Percentiles rank a stretch among this genome's conserved stretches.
These are phyloP conservation scores for Labrus mixtus DNA, from an alignment of 2,113 vertebrate species.

Conservation along the genomic window DNA sequence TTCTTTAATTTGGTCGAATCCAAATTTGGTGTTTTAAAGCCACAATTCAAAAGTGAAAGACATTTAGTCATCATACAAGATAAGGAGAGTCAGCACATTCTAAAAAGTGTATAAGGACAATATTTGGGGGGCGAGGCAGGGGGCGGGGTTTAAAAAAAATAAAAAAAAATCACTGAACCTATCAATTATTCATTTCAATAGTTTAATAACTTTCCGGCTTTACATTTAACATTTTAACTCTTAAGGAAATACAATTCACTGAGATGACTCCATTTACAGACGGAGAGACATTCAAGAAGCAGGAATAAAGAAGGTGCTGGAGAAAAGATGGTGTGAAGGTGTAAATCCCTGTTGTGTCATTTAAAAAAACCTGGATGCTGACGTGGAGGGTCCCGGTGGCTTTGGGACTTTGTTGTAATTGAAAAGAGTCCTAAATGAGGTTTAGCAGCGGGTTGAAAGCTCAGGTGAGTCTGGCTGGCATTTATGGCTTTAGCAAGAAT, in stretches of 20 bases:
- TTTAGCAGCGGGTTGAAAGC: slow-evolving; percentile 12
- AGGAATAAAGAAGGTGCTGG: not conserved
- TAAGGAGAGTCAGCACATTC: no score
- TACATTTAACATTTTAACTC: not conserved
- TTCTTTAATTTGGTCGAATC: no score
- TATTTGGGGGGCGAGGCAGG: no score
- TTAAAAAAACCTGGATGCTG: not conserved
- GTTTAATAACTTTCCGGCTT: not conserved
- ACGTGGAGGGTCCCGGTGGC: not conserved
- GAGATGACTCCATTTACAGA: not conserved
- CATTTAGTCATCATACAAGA: no score
- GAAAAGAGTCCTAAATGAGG: slow-evolving; percentile 14
- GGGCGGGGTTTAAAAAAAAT: no score
- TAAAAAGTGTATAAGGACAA: no score
- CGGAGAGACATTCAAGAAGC: not conserved
- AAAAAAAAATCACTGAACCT: no score
- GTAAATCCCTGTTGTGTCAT: not conserved
- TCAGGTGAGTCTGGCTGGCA: slow-evolving; percentile 3
- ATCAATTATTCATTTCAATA: no score
- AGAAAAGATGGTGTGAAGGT: not conserved
- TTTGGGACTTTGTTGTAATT: slow-evolving; percentile 4
- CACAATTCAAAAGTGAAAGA: no score
- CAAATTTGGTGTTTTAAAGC: no score
- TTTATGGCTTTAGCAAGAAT: slow-evolving; percentile 60
- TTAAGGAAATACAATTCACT: not conserved